Conservation (phyloP, 2,797 vertebrate species). For the Austrolebias charrua region DNA sequence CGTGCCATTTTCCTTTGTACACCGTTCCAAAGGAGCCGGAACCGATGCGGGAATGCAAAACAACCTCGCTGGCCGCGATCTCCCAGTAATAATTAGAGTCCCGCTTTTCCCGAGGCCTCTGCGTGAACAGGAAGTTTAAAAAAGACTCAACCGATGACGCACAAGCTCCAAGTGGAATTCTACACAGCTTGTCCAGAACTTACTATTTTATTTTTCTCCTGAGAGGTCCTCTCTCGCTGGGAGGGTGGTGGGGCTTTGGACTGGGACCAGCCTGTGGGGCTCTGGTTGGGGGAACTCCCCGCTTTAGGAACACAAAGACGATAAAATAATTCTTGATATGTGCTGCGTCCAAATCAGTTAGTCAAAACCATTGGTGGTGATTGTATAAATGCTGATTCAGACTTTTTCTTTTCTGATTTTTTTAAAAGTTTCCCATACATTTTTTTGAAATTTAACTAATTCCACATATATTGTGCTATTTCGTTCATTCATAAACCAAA, state of each 20-base stretch:
- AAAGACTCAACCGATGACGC: conserved; percentile 11
- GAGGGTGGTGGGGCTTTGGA: conserved; percentile 86
- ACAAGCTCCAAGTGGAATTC: not conserved
- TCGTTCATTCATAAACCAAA: too few relatives aligned
- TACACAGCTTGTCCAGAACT: conserved; percentile 46
- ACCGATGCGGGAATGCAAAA: conserved; percentile 90
- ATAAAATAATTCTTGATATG: not conserved
- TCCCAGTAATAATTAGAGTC: conserved; percentile 99
- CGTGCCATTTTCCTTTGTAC: conserved; percentile 99
- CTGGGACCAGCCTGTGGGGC: conserved; percentile 92
- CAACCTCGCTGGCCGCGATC: conserved; percentile 95
- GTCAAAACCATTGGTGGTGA: too few relatives aligned
- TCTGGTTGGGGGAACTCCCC: conserved; percentile 92
- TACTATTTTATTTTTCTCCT: conserved; percentile 95
- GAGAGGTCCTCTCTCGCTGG: conserved; percentile 87
- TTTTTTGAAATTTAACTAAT: too few relatives aligned
- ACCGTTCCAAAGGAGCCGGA: conserved; percentile 98
- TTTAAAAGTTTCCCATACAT: too few relatives aligned
- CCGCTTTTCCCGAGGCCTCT: conserved; percentile 93
- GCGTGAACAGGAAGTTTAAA: conserved; percentile 46
- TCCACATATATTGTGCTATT: too few relatives aligned
- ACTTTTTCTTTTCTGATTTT: too few relatives aligned
- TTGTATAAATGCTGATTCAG: too few relatives aligned
- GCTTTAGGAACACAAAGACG: conserved; percentile 66
- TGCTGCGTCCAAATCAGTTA: not conserved